Conservation (phyloP, 2,888 invertebrate genomes). For the Pachliopta kotzebuea region DNA sequence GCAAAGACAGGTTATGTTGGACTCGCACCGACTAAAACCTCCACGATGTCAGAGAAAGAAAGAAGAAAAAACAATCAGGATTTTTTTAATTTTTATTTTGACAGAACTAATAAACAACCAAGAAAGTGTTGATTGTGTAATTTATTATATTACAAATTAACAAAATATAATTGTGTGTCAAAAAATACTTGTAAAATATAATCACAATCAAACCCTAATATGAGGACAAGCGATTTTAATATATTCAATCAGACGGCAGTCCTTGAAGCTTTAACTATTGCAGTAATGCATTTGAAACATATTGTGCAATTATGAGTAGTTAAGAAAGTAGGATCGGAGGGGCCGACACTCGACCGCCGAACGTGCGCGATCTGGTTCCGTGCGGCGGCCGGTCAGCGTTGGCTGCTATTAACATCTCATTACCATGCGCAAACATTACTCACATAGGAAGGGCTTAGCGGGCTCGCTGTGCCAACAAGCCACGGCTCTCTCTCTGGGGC, state of each 20-base stretch:
- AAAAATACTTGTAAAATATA: no score
- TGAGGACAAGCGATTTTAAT: slow-evolving; percentile 65
- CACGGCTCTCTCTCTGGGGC: slow-evolving; percentile 52
- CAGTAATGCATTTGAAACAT: slow-evolving; percentile 32
- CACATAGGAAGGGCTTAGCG: slow-evolving; percentile 70
- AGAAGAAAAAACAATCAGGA: no score
- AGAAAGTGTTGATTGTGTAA: no score
- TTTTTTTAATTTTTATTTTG: no score
- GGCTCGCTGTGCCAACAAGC: slow-evolving; percentile 65
- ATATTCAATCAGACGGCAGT: slow-evolving; percentile 36
- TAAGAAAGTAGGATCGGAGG: slow-evolving; percentile 50
- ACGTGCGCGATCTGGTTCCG: slow-evolving; percentile 71
- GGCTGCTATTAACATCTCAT: slow-evolving; percentile 72
- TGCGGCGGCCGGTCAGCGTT: slow-evolving; percentile 46
- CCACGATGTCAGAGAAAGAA: no score
- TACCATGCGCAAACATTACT: slow-evolving; percentile 76
- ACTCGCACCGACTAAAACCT: no score
- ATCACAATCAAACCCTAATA: no score
- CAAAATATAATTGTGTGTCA: no score
- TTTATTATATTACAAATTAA: no score
- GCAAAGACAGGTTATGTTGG: no score
- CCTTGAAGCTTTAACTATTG: slow-evolving; percentile 24
- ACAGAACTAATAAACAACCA: no score
- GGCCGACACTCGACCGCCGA: slow-evolving; percentile 49
- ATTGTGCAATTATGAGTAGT: slow-evolving; percentile 51